Percentiles rank a stretch among this genome's conserved stretches.
These are phyloP conservation scores for Ophioderma brevispina DNA, from an alignment of 35 echinoderm and acorn worm species.

Conservation along the genomic window DNA sequence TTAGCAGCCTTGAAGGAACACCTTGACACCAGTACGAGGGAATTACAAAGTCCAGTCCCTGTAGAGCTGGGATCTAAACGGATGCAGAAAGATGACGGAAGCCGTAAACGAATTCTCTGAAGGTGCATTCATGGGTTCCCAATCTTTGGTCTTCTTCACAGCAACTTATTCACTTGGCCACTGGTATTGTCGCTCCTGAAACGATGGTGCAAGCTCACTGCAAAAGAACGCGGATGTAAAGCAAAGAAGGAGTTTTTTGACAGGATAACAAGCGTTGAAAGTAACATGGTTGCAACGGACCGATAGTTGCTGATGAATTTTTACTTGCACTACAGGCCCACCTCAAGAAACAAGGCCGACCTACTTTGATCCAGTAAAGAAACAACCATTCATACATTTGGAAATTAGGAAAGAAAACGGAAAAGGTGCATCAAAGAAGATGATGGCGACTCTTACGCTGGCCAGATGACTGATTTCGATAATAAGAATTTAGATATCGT, in stretches of 20 bases:
- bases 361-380: not conserved
- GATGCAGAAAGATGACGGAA: not conserved
- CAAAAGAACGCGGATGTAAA: not conserved
- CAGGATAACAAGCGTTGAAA: not conserved
- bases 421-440: not conserved
- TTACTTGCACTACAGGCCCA: no score
- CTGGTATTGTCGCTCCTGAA: not conserved
- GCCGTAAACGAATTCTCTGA: not conserved
- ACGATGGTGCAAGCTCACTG: not conserved
- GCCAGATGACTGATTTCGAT: not conserved
- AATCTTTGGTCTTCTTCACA: not conserved
- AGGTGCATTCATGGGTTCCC: not conserved
- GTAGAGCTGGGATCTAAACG: not conserved
- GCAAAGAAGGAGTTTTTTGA: slow-evolving; percentile 1
- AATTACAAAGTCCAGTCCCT: not conserved
- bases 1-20: not conserved
- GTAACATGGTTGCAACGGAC: no score
- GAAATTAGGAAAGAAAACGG: not conserved
- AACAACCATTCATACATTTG: not conserved
- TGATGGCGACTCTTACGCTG: not conserved
- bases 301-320: no score
- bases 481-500: not conserved
- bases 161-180: not conserved
- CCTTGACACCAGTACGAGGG: not conserved
- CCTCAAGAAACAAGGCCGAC: not conserved